Evolutionary conservation across 1,140 invertebrate genomes (phyloP), one percentile per base, ranked within the genome.

Genomic region (Sycophaga agraensis): DNA sequence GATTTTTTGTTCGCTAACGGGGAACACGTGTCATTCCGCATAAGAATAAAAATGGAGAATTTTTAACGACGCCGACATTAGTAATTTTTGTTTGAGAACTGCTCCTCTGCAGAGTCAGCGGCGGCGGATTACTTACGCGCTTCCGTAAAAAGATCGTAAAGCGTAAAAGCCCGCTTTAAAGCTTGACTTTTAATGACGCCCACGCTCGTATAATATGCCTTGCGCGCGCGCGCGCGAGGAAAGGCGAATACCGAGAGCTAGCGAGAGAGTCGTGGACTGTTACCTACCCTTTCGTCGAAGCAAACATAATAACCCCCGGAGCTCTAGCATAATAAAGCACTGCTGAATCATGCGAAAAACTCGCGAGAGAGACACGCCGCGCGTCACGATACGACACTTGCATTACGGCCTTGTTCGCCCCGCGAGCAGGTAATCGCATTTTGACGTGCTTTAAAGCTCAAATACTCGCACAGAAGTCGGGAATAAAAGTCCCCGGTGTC

Each of bases 101-200:
- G 42, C 50, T 46, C 24, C 22, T 56, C 60, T 4, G 19, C 34
- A 37, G 50, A 55, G 40, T 49, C 51, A 43, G 60, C 53, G 56
- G 19, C 31, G 16, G 61, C 39, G 58, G 54, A 63, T 63, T 64
- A 64, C 62, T 64, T 64, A 59, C 48, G 62, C 62, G 62, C 62
- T 64, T 59, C 62, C 62, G 55, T 59, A 59, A 64, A 59, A 64
- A 64, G 55, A 19, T 59, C 62, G 62, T 64, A 64, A 64, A 64
- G 49, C 49, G 62, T 64, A 54, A 64, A 64, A 64, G 62, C 62
- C 50, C 50, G 50, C 22, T 64, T 59, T 64, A 59, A 64, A 64
- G 62, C 62, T 64, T 59, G 62, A 42, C 37, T 59, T 64, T 64
- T 64, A 64, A 64, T 64, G 62, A 64, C 62, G 42, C 54, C 61